These are phyloP conservation scores for Tachycineta bicolor DNA, from an alignment of 2,113 vertebrate species.

Conservation along the genomic window DNA sequence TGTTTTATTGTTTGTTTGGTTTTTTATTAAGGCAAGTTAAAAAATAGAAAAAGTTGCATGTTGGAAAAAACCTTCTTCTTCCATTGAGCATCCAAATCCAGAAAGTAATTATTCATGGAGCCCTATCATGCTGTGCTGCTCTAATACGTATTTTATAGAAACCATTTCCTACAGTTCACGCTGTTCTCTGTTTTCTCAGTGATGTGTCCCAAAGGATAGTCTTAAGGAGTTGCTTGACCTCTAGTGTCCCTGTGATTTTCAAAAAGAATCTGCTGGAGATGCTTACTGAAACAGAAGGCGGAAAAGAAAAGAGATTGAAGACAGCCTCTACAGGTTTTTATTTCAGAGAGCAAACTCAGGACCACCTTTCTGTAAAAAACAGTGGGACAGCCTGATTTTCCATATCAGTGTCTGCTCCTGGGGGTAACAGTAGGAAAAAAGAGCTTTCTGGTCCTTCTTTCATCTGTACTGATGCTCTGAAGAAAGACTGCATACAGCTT, in stretches of 20 bases:
- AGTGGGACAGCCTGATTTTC: neutral
- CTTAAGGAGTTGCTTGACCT: conserved; percentile 17
- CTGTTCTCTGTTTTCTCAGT: neutral
- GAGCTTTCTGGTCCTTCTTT: neutral
- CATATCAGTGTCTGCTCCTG: neutral
- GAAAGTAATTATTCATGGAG: neutral
- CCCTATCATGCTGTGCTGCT: neutral
- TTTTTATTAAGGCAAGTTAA: neutral
- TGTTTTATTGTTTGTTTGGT: neutral
- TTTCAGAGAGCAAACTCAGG: neutral
- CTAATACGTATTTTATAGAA: neutral
- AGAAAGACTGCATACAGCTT: neutral
- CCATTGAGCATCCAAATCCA: neutral
- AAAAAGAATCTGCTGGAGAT: neutral
- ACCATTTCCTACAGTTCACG: neutral
- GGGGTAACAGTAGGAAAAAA: neutral
- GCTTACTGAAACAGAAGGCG: neutral
- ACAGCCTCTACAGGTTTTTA: neutral
- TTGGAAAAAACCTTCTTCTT: neutral
- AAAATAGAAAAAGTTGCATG: neutral
- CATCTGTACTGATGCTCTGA: neutral
- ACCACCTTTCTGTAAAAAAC: neutral
- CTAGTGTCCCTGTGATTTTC: neutral
- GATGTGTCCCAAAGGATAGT: neutral
- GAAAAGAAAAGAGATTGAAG: neutral